phyloP scores from a whole-genome alignment of 2,797 vertebrate genomes.

The Enoplosus armatus region DNA sequence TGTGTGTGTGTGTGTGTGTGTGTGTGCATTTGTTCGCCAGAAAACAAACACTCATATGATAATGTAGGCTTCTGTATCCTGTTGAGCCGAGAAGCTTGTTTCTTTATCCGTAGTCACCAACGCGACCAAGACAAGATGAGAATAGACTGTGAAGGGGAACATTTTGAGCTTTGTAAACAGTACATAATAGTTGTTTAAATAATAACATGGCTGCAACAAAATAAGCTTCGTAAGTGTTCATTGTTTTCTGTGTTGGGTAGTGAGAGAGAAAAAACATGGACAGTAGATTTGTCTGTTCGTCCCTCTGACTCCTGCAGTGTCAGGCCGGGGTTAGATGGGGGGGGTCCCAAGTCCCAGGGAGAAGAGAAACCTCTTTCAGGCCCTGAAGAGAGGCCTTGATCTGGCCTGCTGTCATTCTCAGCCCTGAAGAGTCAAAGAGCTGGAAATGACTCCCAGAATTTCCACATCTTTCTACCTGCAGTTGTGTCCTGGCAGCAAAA shows the following conservation, averaged over 20 bases:
- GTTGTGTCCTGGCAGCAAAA: background rate
- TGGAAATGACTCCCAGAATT: background rate
- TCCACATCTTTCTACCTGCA: background rate
- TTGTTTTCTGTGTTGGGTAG: slow-evolving; percentile 8
- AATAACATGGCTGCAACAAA: background rate
- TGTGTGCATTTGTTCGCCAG: background rate
- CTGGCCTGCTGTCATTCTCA: slow-evolving; percentile 72
- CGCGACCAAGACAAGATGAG: slow-evolving; percentile 26
- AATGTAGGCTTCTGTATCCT: slow-evolving; percentile 47
- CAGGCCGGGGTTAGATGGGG: slow-evolving; percentile 79
- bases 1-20: slow-evolving; percentile 39
- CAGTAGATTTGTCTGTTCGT: slow-evolving; percentile 6
- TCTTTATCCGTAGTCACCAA: slow-evolving; percentile 25
- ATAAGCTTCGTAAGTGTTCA: background rate
- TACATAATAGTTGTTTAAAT: slow-evolving; percentile 27
- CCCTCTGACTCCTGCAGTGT: slow-evolving; percentile 80
- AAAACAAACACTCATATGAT: slow-evolving; percentile 35
- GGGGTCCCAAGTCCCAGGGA: slow-evolving; percentile 67
- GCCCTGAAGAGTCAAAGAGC: slow-evolving; percentile 57
- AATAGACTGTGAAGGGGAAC: slow-evolving; percentile 22
- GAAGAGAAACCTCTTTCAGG: slow-evolving; percentile 84
- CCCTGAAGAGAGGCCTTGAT: slow-evolving; percentile 71
- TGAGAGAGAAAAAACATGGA: background rate
- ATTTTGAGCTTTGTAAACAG: slow-evolving; percentile 30
- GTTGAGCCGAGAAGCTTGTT: slow-evolving; percentile 25